Conservation (phyloP, 2,797 vertebrate species). For the Lindbergichthys nudifrons region DNA sequence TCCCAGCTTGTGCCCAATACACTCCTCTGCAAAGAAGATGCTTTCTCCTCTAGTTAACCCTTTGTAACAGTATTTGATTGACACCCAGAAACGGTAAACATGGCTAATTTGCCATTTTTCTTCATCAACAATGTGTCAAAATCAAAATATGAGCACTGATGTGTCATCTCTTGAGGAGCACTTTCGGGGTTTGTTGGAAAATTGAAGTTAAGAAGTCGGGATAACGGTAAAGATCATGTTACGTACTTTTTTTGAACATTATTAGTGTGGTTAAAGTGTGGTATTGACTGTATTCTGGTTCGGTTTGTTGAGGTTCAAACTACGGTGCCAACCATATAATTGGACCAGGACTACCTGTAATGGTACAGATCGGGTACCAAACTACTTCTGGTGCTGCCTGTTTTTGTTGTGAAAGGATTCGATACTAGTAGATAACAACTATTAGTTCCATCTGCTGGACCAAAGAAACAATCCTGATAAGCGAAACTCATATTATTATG, state of each 20-base stretch:
- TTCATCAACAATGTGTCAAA: conserved; percentile 30
- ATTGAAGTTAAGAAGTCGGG: not conserved
- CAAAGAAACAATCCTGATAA: not conserved
- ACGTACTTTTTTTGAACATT: not conserved
- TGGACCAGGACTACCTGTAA: not conserved
- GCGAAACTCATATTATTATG: not conserved
- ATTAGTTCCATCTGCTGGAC: no score
- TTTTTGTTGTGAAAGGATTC: not conserved
- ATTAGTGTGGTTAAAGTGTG: no score
- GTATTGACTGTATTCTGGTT: no score
- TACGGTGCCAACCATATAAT: not conserved
- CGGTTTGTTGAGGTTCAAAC: no score
- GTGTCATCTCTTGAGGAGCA: conserved; percentile 20
- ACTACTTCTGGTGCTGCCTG: not conserved
- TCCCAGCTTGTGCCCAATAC: conserved; percentile 34
- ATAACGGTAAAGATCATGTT: not conserved
- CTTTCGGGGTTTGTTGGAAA: not conserved
- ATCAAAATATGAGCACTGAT: conserved; percentile 6
- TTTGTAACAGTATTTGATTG: conserved; percentile 38
- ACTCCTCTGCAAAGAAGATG: conserved; percentile 30
- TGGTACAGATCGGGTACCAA: not conserved
- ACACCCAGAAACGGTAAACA: conserved; percentile 50
- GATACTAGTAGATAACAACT: no score
- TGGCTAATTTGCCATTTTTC: conserved; percentile 33
- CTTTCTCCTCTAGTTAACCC: conserved; percentile 56